Base-by-base conservation (phyloP, 1,140 invertebrate genomes). In the Notospermus geniculatus region DNA sequence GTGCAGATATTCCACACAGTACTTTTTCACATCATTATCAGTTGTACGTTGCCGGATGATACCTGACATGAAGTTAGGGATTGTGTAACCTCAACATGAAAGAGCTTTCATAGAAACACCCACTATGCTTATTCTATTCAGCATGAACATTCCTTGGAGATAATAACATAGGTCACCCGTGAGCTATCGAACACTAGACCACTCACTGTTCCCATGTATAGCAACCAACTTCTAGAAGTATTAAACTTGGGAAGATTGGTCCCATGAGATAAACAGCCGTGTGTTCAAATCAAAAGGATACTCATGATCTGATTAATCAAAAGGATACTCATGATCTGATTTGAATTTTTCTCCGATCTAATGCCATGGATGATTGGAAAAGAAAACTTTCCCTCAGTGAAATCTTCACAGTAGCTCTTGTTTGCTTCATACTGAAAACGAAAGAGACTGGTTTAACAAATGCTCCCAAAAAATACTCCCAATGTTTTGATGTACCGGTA, bases 331-430 rank as follows among this genome's bases (percentile, higher is more conserved):
- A 96, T 86, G 55, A 97, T 87, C 86, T 93, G 90, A 65, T 88
- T 88, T 81, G 95, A 91, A 60, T 89, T 87, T 52, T 89, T 87
- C 65, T 89, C 85, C 22, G 59, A 62, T 17, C 60, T 83, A 63
- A 97, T 93, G 1, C 91, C 94, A 84, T 97, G 93, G 71, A 98
- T 93, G 61, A 97, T 89, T 11, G 95, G 95, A 81, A 97, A 98
- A 68, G 93, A 97, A 81, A 97, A 98, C 83, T 98, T 98, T 55
- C 95, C 95, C 84, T 98, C 95, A 0, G 94, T 97, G 53, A 98
- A 81, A 84, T 98, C 95, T 82, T 98, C 95, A 81, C 93, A 96
- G 78, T 89, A 97, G 75, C 93, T 95, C 81, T 98, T 98, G 76
- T 95, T 95, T 66, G 92, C 88, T 52, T 88, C 86, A 81, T 97